phyloP scores from a whole-genome alignment of 2,797 vertebrate genomes.

The Mionectes olivaceus region DNA sequence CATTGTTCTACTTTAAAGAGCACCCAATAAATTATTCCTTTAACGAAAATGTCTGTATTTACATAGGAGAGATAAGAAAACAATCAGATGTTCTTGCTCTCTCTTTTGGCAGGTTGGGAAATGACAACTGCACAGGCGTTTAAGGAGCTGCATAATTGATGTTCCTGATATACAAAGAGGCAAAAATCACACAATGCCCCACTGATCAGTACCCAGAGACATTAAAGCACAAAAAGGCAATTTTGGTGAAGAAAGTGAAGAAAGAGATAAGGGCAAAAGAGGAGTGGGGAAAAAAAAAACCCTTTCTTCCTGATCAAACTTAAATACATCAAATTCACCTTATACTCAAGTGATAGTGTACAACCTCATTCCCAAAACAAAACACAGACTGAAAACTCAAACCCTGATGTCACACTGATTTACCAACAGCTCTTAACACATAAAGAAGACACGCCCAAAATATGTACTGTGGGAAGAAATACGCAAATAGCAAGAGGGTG shows the following conservation, averaged over 20 bases:
- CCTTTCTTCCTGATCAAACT: neutral
- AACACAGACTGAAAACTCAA: neutral
- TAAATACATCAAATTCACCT: neutral
- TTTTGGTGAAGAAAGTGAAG: neutral
- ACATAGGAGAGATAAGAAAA: neutral
- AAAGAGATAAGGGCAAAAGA: neutral
- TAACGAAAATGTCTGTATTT: neutral
- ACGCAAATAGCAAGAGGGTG: neutral
- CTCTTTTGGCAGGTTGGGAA: neutral
- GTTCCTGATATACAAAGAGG: neutral
- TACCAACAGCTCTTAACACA: neutral
- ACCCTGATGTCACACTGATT: neutral
- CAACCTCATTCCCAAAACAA: neutral
- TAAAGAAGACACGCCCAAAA: neutral
- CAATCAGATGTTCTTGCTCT: neutral
- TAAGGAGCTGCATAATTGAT: neutral
- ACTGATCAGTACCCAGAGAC: too few relatives aligned
- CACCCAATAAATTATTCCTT: neutral
- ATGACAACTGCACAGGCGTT: neutral
- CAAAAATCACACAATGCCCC: neutral
- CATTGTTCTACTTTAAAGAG: neutral
- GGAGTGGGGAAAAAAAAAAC: fast-evolving
- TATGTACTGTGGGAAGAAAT: neutral
- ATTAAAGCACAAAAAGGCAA: neutral
- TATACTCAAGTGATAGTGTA: neutral